phyloP scores from a whole-genome alignment of 2,888 invertebrate genomes.

The Hypomecis punctinalis region DNA sequence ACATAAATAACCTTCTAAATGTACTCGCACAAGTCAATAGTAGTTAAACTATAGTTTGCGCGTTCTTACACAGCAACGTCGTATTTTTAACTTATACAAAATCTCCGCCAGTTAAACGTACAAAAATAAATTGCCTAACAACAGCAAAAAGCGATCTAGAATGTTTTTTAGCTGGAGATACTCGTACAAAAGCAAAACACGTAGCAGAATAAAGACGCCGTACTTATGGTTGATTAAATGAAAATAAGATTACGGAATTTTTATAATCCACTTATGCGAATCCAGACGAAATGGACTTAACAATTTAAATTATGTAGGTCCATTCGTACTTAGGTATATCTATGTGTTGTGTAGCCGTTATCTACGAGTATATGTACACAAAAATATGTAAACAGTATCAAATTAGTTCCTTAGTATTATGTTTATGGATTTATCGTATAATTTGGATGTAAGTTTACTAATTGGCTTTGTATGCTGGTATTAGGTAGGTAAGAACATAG shows the following conservation, averaged over 20 bases:
- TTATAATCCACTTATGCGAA: constrained; percentile 13
- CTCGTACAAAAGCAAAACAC: constrained; percentile 17
- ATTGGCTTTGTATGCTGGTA: too few relatives aligned
- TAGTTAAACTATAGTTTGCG: constrained; percentile 17
- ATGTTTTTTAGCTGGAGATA: constrained; percentile 31
- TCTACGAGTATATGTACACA: not conserved
- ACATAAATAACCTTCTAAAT: constrained; percentile 42
- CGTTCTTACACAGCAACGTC: constrained; percentile 27
- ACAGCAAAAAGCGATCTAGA: constrained; percentile 38
- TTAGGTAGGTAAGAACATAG: too few relatives aligned
- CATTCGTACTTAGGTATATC: not conserved
- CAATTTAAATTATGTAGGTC: not conserved
- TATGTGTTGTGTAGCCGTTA: too few relatives aligned
- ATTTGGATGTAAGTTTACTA: too few relatives aligned
- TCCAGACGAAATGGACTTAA: not conserved
- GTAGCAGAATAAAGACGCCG: constrained; percentile 2
- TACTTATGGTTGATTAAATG: constrained; percentile 9
- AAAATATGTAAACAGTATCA: not conserved
- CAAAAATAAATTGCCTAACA: constrained; percentile 36
- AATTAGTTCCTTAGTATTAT: not conserved
- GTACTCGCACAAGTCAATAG: constrained; percentile 19
- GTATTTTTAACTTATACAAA: constrained; percentile 37
- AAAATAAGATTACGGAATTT: constrained; percentile 16
- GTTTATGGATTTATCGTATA: too few relatives aligned
- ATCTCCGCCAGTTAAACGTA: constrained; percentile 30